Percentiles rank a stretch among this genome's conserved stretches.
These are phyloP conservation scores for Hydrocynus forskahlii DNA, from an alignment of 2,797 vertebrate species.

Conservation along the genomic window DNA sequence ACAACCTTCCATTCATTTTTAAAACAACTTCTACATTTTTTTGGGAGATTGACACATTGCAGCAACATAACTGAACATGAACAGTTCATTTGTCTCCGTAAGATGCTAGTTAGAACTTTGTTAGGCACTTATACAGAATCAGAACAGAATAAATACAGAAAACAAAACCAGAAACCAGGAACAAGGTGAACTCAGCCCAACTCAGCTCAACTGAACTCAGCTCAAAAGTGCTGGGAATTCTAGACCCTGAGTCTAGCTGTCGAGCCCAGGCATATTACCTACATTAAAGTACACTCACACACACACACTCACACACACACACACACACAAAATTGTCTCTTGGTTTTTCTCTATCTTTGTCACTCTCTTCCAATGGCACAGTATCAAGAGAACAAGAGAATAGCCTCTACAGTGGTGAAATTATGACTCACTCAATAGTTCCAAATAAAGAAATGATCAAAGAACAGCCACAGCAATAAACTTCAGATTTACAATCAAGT, in stretches of 20 bases:
- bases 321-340: constrained; percentile 26
- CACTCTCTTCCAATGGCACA: constrained; percentile 39
- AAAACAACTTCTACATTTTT: not conserved
- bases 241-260: constrained; percentile 36
- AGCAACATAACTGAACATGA: constrained; percentile 37
- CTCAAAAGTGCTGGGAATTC: constrained; percentile 25
- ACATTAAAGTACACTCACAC: constrained; percentile 26
- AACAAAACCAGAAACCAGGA: constrained; percentile 31
- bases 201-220: constrained; percentile 31
- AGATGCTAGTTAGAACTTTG: constrained; percentile 44
- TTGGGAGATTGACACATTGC: constrained; percentile 32
- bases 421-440: constrained; percentile 5
- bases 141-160: constrained; percentile 46
- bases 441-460: constrained; percentile 30
- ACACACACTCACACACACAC: constrained; percentile 16
- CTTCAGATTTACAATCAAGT: constrained; percentile 37
- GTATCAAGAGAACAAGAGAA: constrained; percentile 49
- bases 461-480: constrained; percentile 30
- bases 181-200: constrained; percentile 35
- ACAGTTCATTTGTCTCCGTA: constrained; percentile 38
- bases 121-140: constrained; percentile 56
- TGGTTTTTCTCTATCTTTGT: constrained; percentile 29
- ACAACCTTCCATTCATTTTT: constrained; percentile 1
- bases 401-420: constrained; percentile 33
- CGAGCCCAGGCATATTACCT: constrained; percentile 27